These are phyloP conservation scores for Amphiprion ocellaris DNA, from an alignment of 2,113 vertebrate species.

Conservation along the genomic window DNA sequence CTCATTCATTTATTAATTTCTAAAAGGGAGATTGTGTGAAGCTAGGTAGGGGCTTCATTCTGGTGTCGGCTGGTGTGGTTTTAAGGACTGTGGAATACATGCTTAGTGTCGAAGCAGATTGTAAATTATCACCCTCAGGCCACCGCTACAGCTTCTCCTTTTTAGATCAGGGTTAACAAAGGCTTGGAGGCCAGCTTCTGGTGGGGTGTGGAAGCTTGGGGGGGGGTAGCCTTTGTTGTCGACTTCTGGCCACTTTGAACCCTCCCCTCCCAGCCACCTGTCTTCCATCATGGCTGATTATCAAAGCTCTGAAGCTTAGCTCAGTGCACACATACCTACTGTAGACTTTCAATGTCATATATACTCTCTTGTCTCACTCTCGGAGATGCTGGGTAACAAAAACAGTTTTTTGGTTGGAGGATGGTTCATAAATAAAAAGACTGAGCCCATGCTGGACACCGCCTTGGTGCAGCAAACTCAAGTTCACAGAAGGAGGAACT, in stretches of 20 bases:
- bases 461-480: conserved; percentile 53
- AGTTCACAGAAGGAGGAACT: conserved; percentile 66
- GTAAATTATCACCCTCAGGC: conserved; percentile 64
- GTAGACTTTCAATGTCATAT: conserved; percentile 2
- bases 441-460: background rate
- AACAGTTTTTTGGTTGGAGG: conserved; percentile 14
- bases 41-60: conserved; percentile 14
- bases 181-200: conserved; percentile 40
- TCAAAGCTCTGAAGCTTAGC: conserved; percentile 43
- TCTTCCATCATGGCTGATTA: conserved; percentile 53
- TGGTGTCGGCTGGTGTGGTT: conserved; percentile 6
- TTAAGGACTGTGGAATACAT: conserved; percentile 22
- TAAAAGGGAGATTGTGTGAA: conserved; percentile 30
- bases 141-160: conserved; percentile 42
- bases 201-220: conserved; percentile 23
- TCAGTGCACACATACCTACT: background rate
- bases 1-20: conserved; percentile 29
- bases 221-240: conserved; percentile 64
- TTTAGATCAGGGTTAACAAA: conserved; percentile 70
- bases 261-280: conserved; percentile 59
- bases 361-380: background rate
- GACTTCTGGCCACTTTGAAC: conserved; percentile 65
- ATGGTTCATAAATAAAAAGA: conserved; percentile 10
- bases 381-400: conserved; percentile 10
- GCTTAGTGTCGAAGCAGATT: conserved; percentile 32